A percentile compares a stretch with the other conserved stretches of the same genome.
phyloP scores from a whole-genome alignment of 2,888 invertebrate genomes.

The Criorhina ranunculi region DNA sequence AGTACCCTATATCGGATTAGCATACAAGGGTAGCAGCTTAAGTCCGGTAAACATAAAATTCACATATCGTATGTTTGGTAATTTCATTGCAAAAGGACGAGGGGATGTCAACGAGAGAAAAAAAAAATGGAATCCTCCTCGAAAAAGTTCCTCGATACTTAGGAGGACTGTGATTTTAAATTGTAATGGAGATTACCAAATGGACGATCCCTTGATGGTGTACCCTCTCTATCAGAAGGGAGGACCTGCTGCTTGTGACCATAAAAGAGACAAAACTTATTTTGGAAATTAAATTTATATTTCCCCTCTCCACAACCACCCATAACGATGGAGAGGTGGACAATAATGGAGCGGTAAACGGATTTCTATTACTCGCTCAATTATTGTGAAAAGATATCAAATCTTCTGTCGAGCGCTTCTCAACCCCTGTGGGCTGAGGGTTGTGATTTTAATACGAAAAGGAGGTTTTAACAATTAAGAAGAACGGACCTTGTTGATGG shows the following conservation, averaged over 20 bases:
- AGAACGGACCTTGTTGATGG: slow-evolving; percentile 33
- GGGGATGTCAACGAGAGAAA: slow-evolving; percentile 3
- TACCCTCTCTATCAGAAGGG: no score
- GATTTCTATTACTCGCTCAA: slow-evolving; percentile 63
- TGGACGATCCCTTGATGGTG: slow-evolving; percentile 16
- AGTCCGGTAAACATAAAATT: slow-evolving; percentile 54
- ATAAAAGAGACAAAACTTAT: slow-evolving; percentile 49
- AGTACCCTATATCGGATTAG: slow-evolving; percentile 46
- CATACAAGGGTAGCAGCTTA: slow-evolving; percentile 70
- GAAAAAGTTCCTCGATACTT: slow-evolving; percentile 4
- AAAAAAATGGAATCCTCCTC: not conserved
- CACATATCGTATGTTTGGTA: slow-evolving; percentile 64
- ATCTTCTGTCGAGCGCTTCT: slow-evolving; percentile 30
- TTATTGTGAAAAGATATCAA: slow-evolving; percentile 63
- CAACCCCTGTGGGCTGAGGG: not conserved
- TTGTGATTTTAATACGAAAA: slow-evolving; percentile 38
- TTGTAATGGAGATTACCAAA: slow-evolving; percentile 64
- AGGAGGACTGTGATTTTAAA: slow-evolving; percentile 65
- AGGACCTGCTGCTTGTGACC: slow-evolving; percentile 3
- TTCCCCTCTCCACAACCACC: not conserved
- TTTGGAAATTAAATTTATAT: slow-evolving; percentile 49
- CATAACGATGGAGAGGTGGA: slow-evolving; percentile 4
- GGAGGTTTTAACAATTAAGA: slow-evolving; percentile 58
- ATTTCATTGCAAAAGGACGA: slow-evolving; percentile 1
- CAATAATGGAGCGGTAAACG: slow-evolving; percentile 63